phyloP scores from a whole-genome alignment of 2,113 vertebrate species.

The Ctenodactylus gundi region DNA sequence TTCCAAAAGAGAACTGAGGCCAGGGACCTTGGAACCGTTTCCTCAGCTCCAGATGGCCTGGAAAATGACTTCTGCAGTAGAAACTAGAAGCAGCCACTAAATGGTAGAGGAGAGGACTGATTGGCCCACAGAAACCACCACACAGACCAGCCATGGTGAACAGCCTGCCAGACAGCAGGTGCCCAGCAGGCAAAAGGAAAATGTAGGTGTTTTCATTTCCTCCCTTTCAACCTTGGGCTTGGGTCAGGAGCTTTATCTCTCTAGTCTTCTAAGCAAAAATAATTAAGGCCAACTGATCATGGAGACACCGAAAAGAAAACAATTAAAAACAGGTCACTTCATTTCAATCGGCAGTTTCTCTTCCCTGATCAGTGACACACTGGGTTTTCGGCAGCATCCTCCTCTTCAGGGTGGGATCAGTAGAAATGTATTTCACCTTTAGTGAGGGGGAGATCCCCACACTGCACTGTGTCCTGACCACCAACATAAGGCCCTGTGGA shows the following conservation, averaged over 20 bases:
- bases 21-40: not conserved
- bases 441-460: not conserved
- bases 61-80: not conserved
- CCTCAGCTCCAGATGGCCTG: slow-evolving; percentile 57
- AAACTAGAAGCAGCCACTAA: not conserved
- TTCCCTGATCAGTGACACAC: not conserved
- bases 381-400: not conserved
- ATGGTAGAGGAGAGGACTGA: not conserved
- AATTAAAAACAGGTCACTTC: not conserved
- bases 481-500: not conserved
- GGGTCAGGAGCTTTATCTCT: not conserved
- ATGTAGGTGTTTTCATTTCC: slow-evolving; percentile 21
- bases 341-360: not conserved
- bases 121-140: not conserved
- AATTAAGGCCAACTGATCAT: not conserved
- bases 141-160: not conserved
- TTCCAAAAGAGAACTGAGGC: slow-evolving; percentile 17
- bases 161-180: slow-evolving; percentile 57
- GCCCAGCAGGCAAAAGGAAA: not conserved
- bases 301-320: not conserved
- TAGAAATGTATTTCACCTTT: not conserved
- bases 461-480: not conserved
- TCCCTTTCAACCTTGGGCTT: slow-evolving; percentile 25
- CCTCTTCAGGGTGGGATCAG: not conserved
- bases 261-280: slow-evolving; percentile 22